phyloP scores from a whole-genome alignment of 2,888 invertebrate species.

The Aromia moschata region DNA sequence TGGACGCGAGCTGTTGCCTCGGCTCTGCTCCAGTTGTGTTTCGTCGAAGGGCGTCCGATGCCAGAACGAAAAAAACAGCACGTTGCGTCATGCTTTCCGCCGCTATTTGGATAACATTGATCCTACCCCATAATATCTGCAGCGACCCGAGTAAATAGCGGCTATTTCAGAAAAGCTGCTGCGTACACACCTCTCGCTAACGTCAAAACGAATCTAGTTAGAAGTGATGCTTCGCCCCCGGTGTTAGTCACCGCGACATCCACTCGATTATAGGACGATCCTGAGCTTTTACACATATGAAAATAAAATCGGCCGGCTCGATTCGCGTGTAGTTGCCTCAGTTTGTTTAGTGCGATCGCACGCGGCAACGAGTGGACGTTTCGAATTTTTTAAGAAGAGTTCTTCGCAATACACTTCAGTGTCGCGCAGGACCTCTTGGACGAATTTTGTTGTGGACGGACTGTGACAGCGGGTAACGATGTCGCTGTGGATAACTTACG shows the following conservation, averaged over 20 bases:
- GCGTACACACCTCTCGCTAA: slow-evolving; percentile 18
- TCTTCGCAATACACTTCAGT: neutral
- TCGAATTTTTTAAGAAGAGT: too few relatives aligned
- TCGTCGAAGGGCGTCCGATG: neutral
- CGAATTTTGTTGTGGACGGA: too few relatives aligned
- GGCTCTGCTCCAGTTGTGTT: neutral
- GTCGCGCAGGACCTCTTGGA: too few relatives aligned
- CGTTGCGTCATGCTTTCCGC: neutral
- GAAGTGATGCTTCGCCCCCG: slow-evolving; percentile 5
- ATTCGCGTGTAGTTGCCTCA: neutral
- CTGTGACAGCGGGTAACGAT: too few relatives aligned
- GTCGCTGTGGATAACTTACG: slow-evolving; percentile 55
- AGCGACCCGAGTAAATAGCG: slow-evolving; percentile 20
- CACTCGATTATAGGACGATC: slow-evolving; percentile 1
- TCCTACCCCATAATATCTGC: slow-evolving; percentile 5
- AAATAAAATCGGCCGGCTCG: too few relatives aligned
- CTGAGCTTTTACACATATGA: neutral
- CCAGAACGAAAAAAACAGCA: neutral
- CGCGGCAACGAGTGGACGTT: too few relatives aligned
- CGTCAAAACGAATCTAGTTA: slow-evolving; percentile 10
- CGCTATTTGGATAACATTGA: neutral
- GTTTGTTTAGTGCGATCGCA: too few relatives aligned
- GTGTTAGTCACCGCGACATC: slow-evolving; percentile 24
- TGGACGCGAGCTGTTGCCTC: neutral
- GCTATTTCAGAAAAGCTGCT: slow-evolving; percentile 31